phyloP scores from a whole-genome alignment of 2,888 invertebrate species.

The Coleophora deauratella region DNA sequence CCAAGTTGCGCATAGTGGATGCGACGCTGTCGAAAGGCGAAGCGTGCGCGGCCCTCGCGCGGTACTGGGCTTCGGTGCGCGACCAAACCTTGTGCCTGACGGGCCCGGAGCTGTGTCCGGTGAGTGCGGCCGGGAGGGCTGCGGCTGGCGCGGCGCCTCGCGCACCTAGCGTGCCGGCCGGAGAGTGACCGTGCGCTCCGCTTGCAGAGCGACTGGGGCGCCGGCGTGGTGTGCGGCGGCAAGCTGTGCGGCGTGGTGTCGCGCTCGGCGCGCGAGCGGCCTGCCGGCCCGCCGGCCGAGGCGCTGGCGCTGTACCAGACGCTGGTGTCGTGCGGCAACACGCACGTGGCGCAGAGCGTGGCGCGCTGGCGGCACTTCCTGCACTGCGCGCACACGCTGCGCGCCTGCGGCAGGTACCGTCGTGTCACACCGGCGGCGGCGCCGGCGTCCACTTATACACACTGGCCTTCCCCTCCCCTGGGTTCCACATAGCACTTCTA shows the following conservation, averaged over 20 bases:
- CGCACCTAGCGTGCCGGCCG: constrained; percentile 33
- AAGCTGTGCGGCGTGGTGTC: constrained; percentile 52
- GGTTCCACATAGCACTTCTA: too few species aligned
- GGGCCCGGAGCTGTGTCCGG: constrained; percentile 41
- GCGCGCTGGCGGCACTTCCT: constrained; percentile 46
- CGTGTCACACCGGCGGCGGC: too few species aligned
- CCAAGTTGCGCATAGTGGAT: constrained; percentile 21
- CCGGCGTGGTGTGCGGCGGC: constrained; percentile 51
- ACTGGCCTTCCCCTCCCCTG: background rate
- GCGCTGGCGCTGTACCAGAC: constrained; percentile 9
- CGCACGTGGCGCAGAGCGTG: constrained; percentile 37
- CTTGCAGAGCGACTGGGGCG: constrained; percentile 42
- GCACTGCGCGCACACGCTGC: constrained; percentile 48
- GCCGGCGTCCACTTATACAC: background rate
- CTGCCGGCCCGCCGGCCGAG: constrained; percentile 2
- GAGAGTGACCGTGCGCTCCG: background rate
- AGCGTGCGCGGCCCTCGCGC: constrained; percentile 26
- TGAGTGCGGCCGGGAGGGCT: constrained; percentile 13
- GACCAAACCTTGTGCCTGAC: constrained; percentile 36
- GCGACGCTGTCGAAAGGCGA: constrained; percentile 14
- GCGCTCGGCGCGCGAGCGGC: constrained; percentile 20
- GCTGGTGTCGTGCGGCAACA: constrained; percentile 8
- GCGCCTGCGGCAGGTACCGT: constrained; percentile 22
- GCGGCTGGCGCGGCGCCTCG: constrained; percentile 10
- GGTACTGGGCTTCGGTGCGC: constrained; percentile 29